Evolutionary conservation across 2,797 vertebrate species (phyloP), one percentile per base, ranked within the genome.

Genomic region (Nannoperca australis): DNA sequence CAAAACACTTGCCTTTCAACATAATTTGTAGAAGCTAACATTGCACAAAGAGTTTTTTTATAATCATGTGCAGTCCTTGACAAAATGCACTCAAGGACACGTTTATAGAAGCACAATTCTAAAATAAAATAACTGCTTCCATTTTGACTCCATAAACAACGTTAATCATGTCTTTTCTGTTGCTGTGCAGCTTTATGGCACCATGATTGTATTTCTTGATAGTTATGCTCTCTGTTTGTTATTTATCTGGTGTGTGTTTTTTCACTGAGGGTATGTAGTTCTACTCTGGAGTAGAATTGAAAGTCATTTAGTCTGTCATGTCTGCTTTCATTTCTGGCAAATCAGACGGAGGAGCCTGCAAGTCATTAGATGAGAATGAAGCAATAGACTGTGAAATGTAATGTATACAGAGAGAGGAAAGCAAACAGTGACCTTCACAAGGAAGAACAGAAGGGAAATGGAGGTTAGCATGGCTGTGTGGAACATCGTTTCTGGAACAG

Each of bases 321-420:
- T 94, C 93, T 91, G 89, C 89, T 94, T 90, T 91, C 88, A 88
- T 92, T 93, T 91, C 88, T 88, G 87, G 90, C 88, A 92, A 93
- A 92, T 94, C 91, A 93, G 90, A 92, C 89, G 63, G 91, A 86
- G 88, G 81, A 89, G 90, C 77, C 92, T 91, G 85, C 77, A 64
- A 93, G 90, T 94, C 90, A 92, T 95, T 92, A 93, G 88, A 91
- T 73, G 89, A 84, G 86, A 92, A 92, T 87, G 85, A 93, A 87
- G 94, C 92, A 92, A 90, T 83, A 91, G 91, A 93, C 89, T 93
- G 92, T 92, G 92, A 93, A 94, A 94, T 92, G 89, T 90, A 88
- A 92, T 81, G 86, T 91, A 91, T 85, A 91, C 88, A 87, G 76
- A 88, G 84, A 81, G 79, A 87, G 76, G 73, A 87, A 82, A 74